Percentiles rank a stretch among this genome's conserved stretches.
phyloP scores from a whole-genome alignment of 2,888 invertebrate genomes.

The Cephus spinipes region DNA sequence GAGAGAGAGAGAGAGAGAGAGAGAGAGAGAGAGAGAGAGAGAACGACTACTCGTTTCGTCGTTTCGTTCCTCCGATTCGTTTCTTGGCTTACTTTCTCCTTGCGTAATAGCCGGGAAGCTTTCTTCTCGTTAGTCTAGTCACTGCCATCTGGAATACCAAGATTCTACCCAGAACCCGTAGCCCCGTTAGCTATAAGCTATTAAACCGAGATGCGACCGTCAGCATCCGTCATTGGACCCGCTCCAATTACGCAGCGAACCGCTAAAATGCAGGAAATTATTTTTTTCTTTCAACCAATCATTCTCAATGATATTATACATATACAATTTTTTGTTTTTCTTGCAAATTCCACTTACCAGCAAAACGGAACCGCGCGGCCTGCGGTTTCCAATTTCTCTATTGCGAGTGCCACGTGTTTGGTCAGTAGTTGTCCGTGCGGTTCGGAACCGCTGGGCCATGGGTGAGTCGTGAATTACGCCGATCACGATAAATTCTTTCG shows the following conservation, averaged over 20 bases:
- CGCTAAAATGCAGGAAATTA: not conserved
- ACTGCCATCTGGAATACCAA: not conserved
- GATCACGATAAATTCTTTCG: slow-evolving; percentile 29
- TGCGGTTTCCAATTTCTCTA: not conserved
- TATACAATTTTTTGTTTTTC: not conserved
- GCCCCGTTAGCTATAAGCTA: not conserved
- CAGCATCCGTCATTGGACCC: not conserved
- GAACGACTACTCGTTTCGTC: slow-evolving; percentile 19
- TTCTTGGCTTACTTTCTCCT: slow-evolving; percentile 42
- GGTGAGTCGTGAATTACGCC: slow-evolving; percentile 28
- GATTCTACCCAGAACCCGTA: not conserved
- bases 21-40: too few species aligned
- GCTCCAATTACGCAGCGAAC: not conserved
- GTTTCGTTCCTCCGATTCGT: slow-evolving; percentile 15
- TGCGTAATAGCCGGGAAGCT: slow-evolving; percentile 35
- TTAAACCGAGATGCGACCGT: not conserved
- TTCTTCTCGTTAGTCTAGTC: not conserved
- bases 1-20: too few species aligned
- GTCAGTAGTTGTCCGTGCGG: slow-evolving; percentile 26
- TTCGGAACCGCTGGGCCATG: not conserved
- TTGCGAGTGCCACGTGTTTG: slow-evolving; percentile 20
- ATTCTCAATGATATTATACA: not conserved
- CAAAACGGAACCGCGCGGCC: not conserved
- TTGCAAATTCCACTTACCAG: not conserved
- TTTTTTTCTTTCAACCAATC: not conserved